Evolutionary conservation across 2,797 vertebrate species (phyloP).

Genomic region (Sebastes trivittatus): DNA sequence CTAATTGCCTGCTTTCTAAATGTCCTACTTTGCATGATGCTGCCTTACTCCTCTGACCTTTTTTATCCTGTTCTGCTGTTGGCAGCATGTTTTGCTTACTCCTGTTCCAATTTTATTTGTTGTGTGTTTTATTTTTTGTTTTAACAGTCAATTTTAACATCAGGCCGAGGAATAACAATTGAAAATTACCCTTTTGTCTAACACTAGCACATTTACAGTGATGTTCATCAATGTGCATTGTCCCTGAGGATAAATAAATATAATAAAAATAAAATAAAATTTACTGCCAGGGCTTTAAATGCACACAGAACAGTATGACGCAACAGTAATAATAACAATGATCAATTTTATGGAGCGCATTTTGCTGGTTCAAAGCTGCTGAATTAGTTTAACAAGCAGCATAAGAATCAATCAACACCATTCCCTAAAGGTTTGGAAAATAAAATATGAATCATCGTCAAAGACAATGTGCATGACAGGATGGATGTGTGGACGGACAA

Average conservation of each 20-base stretch:
- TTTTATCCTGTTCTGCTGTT: neutral
- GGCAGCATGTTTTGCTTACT: too few relatives aligned
- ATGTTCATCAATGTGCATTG: neutral
- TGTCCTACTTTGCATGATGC: neutral
- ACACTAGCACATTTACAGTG: too few relatives aligned
- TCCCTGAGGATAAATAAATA: neutral
- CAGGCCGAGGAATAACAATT: neutral
- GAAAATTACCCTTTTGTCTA: neutral
- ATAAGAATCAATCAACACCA: neutral
- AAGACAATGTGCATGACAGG: conserved; percentile 12
- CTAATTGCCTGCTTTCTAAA: neutral
- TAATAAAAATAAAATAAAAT: neutral
- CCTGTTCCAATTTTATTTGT: too few relatives aligned
- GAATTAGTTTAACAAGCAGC: conserved; percentile 2
- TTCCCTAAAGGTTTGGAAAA: conserved; percentile 19
- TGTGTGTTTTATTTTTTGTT: neutral
- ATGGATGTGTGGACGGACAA: conserved; percentile 28
- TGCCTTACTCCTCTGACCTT: neutral
- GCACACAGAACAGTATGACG: neutral
- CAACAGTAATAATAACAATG: neutral
- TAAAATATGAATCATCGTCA: conserved; percentile 19
- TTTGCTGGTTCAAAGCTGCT: neutral
- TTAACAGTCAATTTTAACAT: neutral
- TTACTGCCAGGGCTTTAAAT: neutral
- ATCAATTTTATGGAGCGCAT: neutral